Percentiles rank a stretch among this genome's conserved stretches.
These are phyloP conservation scores for Gulo gulo DNA, from an alignment of 2,113 vertebrate genomes.

Conservation along the genomic window DNA sequence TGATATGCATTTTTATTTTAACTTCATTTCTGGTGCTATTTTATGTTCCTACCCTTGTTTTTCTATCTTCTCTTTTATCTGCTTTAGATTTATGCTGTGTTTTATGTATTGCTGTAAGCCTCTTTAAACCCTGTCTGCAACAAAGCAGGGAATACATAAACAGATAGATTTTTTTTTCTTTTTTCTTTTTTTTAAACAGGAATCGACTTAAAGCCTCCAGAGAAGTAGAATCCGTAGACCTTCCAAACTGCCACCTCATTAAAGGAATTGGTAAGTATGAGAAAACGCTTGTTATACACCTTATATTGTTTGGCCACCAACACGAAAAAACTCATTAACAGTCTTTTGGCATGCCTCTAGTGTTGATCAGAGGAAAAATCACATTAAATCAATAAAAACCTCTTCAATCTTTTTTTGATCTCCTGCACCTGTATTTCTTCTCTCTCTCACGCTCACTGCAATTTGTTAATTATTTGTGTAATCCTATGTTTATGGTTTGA, in stretches of 20 bases:
- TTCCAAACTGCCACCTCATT: constrained; percentile 83
- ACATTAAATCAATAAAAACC: background rate
- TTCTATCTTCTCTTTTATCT: background rate
- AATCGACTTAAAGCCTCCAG: constrained; percentile 77
- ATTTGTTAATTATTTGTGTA: background rate
- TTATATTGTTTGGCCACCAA: background rate
- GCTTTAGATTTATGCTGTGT: background rate
- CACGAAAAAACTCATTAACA: background rate
- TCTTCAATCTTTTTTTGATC: background rate
- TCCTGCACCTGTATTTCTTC: background rate
- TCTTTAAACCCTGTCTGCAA: constrained; percentile 15
- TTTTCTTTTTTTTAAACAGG: constrained; percentile 71
- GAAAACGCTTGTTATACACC: background rate
- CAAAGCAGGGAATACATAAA: constrained; percentile 17
- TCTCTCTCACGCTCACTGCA: background rate
- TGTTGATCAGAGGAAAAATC: background rate
- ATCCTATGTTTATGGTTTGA: background rate
- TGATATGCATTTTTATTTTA: background rate
- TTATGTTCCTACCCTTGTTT: background rate
- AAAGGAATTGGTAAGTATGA: constrained; percentile 86
- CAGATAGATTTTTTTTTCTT: background rate
- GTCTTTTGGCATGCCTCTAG: background rate
- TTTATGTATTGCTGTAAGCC: constrained; percentile 3
- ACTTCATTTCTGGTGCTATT: constrained; percentile 14
- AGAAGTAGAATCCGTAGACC: constrained; percentile 77